A percentile compares a stretch with the other conserved stretches of the same genome.
Conservation (phyloP, 2,113 vertebrate species). For the Esox niger region DNA sequence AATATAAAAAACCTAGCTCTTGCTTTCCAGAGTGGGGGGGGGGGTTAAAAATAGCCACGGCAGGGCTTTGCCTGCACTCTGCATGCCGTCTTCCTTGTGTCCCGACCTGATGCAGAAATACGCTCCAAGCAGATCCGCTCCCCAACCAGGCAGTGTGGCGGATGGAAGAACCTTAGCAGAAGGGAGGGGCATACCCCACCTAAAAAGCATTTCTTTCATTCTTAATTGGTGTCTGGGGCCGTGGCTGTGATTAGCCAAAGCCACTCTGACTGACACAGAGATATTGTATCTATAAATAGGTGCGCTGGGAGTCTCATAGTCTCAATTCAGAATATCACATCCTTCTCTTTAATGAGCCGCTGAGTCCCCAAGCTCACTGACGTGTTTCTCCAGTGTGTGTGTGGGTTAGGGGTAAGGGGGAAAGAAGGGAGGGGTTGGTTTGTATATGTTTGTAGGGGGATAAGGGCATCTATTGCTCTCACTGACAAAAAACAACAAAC, state of each 20-base stretch:
- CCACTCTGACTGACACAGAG: slow-evolving; percentile 74
- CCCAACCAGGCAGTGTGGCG: slow-evolving; percentile 47
- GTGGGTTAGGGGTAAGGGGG: slow-evolving; percentile 43
- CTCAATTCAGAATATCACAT: slow-evolving; percentile 82
- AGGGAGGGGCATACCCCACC: slow-evolving; percentile 62
- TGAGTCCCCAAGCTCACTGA: slow-evolving; percentile 73
- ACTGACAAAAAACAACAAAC: slow-evolving; percentile 51
- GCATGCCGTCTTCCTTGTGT: slow-evolving; percentile 52
- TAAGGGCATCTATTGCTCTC: slow-evolving; percentile 57
- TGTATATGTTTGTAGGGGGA: slow-evolving; percentile 49
- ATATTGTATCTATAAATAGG: slow-evolving; percentile 77
- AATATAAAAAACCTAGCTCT: slow-evolving; percentile 59
- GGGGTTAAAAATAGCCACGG: slow-evolving; percentile 73
- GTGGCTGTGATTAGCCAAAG: slow-evolving; percentile 74
- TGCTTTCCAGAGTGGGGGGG: slow-evolving; percentile 58
- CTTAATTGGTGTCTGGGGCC: slow-evolving; percentile 80
- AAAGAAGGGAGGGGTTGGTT: slow-evolving; percentile 47
- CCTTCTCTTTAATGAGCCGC: slow-evolving; percentile 79
- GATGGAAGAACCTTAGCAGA: slow-evolving; percentile 52
- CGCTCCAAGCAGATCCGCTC: slow-evolving; percentile 44
- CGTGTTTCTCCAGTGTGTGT: slow-evolving; percentile 57
- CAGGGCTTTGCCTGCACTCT: slow-evolving; percentile 59
- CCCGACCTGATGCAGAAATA: slow-evolving; percentile 62
- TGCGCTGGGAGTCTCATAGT: slow-evolving; percentile 77
- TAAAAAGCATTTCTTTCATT: slow-evolving; percentile 78